phyloP scores from a whole-genome alignment of 2,797 vertebrate genomes.

The Aldrovandia affinis region DNA sequence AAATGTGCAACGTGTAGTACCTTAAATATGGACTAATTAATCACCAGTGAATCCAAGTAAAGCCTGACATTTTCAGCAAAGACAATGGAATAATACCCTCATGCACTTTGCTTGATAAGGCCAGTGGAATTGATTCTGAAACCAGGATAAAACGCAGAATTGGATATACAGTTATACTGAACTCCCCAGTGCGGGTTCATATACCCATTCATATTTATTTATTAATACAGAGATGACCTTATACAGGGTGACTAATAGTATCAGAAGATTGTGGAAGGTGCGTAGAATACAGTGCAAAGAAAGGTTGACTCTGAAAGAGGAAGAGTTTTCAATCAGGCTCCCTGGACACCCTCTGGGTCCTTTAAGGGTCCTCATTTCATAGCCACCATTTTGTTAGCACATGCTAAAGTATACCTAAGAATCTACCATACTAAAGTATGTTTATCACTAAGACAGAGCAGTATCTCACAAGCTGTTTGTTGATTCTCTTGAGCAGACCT shows the following conservation, averaged over 20 bases:
- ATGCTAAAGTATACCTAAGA: too few relatives aligned
- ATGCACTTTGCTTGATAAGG: neutral
- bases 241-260: neutral
- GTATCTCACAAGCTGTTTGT: too few relatives aligned
- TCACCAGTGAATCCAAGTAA: neutral
- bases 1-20: slow-evolving; percentile 38
- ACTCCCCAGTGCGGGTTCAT: neutral
- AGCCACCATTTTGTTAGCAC: too few relatives aligned
- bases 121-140: slow-evolving; percentile 7
- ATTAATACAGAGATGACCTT: neutral
- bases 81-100: neutral
- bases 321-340: neutral
- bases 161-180: neutral
- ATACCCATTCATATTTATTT: neutral
- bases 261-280: neutral
- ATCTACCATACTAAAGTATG: too few relatives aligned
- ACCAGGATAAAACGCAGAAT: neutral
- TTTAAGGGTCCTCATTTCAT: neutral
- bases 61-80: slow-evolving; percentile 16
- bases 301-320: neutral
- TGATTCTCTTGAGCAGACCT: too few relatives aligned
- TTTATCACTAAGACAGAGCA: too few relatives aligned
- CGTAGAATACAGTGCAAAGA: neutral
- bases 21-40: neutral
- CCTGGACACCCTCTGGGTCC: neutral